Conservation (phyloP, 2,888 invertebrate species). For the Fissipunctia ypsillon region DNA sequence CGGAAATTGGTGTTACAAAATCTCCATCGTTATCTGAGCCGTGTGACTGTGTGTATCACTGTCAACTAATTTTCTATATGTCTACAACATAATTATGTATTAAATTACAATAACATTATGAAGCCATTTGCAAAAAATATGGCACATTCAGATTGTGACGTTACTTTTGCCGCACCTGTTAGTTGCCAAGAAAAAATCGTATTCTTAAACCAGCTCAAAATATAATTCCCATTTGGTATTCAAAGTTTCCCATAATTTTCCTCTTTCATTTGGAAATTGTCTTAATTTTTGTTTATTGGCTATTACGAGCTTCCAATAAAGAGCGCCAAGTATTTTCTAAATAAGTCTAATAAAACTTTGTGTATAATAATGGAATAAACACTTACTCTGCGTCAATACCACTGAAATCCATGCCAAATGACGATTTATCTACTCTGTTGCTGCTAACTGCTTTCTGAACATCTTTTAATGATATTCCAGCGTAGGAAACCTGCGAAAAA, state of each 20-base stretch:
- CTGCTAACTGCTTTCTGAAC: conserved; percentile 63
- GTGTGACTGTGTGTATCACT: too few species aligned
- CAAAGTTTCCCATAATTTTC: not conserved
- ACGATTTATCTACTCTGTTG: conserved; percentile 32
- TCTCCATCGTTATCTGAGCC: too few species aligned
- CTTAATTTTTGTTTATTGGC: conserved; percentile 11
- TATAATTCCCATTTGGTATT: not conserved
- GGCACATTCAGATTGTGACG: too few species aligned
- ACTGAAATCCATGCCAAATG: conserved; percentile 78
- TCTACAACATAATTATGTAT: too few species aligned
- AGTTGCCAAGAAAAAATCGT: not conserved
- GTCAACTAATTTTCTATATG: too few species aligned
- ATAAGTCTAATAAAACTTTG: not conserved
- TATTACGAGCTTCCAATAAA: not conserved
- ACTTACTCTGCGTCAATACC: conserved; percentile 75
- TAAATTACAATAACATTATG: too few species aligned
- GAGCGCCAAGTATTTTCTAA: not conserved
- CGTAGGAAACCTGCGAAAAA: conserved; percentile 71
- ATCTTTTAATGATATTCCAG: conserved; percentile 73
- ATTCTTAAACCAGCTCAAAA: not conserved
- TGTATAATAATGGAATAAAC: too few species aligned
- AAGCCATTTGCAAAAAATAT: too few species aligned
- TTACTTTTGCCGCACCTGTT: too few species aligned
- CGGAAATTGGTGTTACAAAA: too few species aligned
- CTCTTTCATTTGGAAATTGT: conserved; percentile 1